Evolutionary conservation across 92 coral and sea anemone genomes (phyloP), one percentile per base, ranked within the genome.

Genomic region (Actinostola sp.): DNA sequence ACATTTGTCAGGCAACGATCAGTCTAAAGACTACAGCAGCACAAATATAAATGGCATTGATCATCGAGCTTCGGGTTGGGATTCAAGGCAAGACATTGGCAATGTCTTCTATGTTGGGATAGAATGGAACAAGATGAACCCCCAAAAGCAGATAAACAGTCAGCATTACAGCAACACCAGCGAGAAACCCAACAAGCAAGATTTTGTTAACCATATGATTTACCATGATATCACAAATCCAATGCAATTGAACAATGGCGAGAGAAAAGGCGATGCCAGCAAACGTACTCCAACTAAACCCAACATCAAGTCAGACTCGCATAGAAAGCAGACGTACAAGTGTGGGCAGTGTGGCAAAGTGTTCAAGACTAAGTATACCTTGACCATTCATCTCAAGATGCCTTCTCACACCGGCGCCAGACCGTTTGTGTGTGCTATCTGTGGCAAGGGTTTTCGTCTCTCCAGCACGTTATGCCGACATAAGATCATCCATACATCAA

Each of bases 401-500:
- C 99, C 99, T 12, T 85, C 89, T 33, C 99, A 95, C 63, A 95
- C 99, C 3, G 99, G 99, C 68, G 99, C 99, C 56, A 84, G 96
- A 52, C 99, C 99, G 61, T 95, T 95, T 76, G 99, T 95, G 54
- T 95, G 99, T 59, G 97, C 84, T 61, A 89, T 95, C 67, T 95
- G 99, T 57, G 99, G 99, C 58, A 95, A 95, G 77, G 99, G 99
- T 6, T 95, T 95, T 51, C 97, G 99, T 17, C 87, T 95, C 12
- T 95, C 99, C 61, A 88, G 95, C 83, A 95, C 99, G 11, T 76
- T 95, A 26, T 95, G 99, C 61, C 89, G 99, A 36, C 99, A 95
- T 57, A 95, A 95, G 77, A 95, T 95, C 45, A 95, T 95, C 63
- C 99, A 95, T 66, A 95, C 99, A 5, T 79, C 92, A 50, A 91